phyloP scores from a whole-genome alignment of 2,113 vertebrate genomes.

The Ginglymostoma cirratum region DNA sequence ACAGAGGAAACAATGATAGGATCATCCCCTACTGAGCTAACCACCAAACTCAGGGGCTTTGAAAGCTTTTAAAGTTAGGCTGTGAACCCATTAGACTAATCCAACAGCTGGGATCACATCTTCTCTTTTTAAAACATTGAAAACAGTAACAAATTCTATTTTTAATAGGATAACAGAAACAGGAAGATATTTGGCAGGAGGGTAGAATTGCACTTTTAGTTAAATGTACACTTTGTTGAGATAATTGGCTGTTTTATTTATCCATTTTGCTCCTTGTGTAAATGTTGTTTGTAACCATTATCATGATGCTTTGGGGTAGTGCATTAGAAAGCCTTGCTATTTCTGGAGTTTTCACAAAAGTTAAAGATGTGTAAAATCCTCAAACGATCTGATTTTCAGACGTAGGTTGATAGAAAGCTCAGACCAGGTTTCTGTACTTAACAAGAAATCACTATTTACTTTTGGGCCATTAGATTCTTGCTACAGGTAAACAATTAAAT shows the following conservation, averaged over 20 bases:
- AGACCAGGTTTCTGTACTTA: no score
- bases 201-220: not conserved
- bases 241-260: no score
- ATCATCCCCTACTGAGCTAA: not conserved
- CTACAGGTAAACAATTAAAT: no score
- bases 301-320: no score
- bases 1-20: constrained; percentile 7
- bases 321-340: no score
- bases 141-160: not conserved
- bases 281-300: not conserved
- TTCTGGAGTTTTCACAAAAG: no score
- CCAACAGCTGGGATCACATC: not conserved
- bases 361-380: no score
- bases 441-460: no score
- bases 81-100: constrained; percentile 21
- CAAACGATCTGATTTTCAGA: no score
- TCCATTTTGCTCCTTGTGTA: not conserved
- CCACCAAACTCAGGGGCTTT: not conserved
- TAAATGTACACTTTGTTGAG: not conserved
- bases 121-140: not conserved
- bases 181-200: not conserved
- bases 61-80: not conserved
- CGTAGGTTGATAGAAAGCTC: no score
- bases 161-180: not conserved
- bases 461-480: no score